Evolutionary conservation across 92 coral and sea anemone genomes (phyloP).

Genomic region (Actinostola sp.): DNA sequence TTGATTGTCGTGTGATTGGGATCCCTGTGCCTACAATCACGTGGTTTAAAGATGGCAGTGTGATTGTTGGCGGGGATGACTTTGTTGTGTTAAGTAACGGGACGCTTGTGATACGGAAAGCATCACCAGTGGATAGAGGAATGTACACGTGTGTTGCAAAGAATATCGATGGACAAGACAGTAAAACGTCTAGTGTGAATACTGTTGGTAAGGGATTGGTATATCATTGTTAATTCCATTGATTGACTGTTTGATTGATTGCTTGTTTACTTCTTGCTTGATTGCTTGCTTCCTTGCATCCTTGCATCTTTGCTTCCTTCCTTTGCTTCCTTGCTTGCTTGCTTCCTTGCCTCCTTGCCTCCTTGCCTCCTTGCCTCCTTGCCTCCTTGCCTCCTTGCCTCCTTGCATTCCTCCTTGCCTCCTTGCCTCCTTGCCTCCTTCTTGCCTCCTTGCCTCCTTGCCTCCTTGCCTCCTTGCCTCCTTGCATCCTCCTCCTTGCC

Average conservation of each 20-base stretch:
- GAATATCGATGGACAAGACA: slow-evolving; percentile 41
- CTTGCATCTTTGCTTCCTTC: slow-evolving; percentile 10
- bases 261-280: too few species aligned
- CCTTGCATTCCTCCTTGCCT: slow-evolving; percentile 21
- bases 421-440: slow-evolving; percentile 15
- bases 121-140: slow-evolving; percentile 31
- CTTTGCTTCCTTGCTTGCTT: too few species aligned
- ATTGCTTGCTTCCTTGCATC: background rate
- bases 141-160: slow-evolving; percentile 49
- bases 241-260: too few species aligned
- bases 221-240: too few species aligned
- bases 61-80: slow-evolving; percentile 7
- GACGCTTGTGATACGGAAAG: slow-evolving; percentile 30
- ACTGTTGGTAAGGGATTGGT: slow-evolving; percentile 54
- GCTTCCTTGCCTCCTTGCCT: too few species aligned
- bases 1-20: slow-evolving; percentile 63
- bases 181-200: slow-evolving; percentile 38
- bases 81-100: slow-evolving; percentile 5
- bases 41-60: slow-evolving; percentile 56
- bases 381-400: slow-evolving; percentile 10
- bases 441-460: slow-evolving; percentile 25
- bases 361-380: too few species aligned
- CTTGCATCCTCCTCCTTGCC: too few species aligned
- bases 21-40: slow-evolving; percentile 53
- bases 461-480: too few species aligned